A percentile compares a stretch with the other conserved stretches of the same genome.
Conservation (phyloP, 2,113 vertebrate species). For the Xenopus laevis region DNA sequence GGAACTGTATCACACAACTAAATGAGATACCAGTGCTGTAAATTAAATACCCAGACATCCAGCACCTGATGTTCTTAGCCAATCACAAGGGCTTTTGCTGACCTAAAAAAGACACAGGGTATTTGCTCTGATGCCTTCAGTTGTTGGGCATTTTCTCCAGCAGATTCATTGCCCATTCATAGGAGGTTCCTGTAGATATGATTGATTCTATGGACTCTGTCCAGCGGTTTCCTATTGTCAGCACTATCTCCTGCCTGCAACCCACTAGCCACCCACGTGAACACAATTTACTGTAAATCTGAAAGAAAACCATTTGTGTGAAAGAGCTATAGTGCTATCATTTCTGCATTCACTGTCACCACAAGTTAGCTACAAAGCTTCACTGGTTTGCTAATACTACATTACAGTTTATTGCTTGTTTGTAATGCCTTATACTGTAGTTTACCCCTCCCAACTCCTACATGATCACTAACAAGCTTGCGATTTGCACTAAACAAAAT, state of each 20-base stretch:
- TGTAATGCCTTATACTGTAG: not conserved
- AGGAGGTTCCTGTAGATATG: conserved; percentile 18
- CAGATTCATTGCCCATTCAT: conserved; percentile 18
- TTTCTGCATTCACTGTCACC: too few species aligned
- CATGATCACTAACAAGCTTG: conserved; percentile 9
- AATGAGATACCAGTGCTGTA: too few species aligned
- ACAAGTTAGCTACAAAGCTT: conserved; percentile 1
- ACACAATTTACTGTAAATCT: conserved; percentile 6
- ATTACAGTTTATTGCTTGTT: conserved; percentile 13
- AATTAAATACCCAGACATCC: too few species aligned
- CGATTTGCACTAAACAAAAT: conserved; percentile 25
- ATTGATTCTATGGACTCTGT: conserved; percentile 16
- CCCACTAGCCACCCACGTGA: not conserved
- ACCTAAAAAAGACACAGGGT: conserved; percentile 1
- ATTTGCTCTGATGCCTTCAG: conserved; percentile 4
- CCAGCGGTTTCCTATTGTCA: conserved; percentile 14
- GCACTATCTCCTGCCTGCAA: conserved; percentile 8
- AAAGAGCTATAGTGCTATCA: conserved; percentile 3
- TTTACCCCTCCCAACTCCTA: not conserved
- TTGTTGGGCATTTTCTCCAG: conserved; percentile 1
- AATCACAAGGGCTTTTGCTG: too few species aligned
- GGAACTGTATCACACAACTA: too few species aligned
- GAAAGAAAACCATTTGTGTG: conserved; percentile 1
- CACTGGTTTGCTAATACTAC: conserved; percentile 8
- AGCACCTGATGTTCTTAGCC: too few species aligned